Evolutionary conservation across 2,888 invertebrate species (phyloP).

Genomic region (Phyllotreta cruciferae): DNA sequence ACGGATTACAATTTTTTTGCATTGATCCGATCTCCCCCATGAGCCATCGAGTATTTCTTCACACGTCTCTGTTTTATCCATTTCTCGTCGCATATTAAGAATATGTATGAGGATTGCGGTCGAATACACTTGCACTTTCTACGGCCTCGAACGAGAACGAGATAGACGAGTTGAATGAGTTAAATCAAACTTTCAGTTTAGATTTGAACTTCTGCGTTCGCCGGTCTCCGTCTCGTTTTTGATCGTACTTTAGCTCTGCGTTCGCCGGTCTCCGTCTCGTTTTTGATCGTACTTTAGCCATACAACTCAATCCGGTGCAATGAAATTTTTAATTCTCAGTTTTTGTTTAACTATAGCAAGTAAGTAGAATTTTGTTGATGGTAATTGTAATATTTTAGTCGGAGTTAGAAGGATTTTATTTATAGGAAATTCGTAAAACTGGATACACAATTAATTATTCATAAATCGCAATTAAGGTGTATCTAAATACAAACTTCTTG

Average conservation of each 20-base stretch:
- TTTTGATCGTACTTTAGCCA: conserved; percentile 4
- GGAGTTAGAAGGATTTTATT: conserved; percentile 3
- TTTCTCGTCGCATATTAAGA: no score
- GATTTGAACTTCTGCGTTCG: conserved; percentile 23
- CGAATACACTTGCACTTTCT: conserved; percentile 24
- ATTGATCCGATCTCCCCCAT: no score
- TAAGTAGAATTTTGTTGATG: conserved; percentile 13
- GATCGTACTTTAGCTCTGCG: conserved; percentile 11
- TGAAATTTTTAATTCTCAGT: conserved; percentile 23
- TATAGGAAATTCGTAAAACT: neutral
- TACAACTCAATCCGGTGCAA: conserved; percentile 7
- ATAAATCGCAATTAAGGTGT: no score
- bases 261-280: conserved; percentile 13
- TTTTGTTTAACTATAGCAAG: conserved; percentile 16
- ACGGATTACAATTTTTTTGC: no score
- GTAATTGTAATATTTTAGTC: neutral
- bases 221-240: conserved; percentile 4
- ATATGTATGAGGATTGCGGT: neutral
- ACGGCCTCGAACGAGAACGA: conserved; percentile 27
- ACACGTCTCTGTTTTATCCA: no score
- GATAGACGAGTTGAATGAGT: conserved; percentile 7
- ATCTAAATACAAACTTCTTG: no score
- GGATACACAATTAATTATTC: neutral
- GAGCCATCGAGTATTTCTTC: no score
- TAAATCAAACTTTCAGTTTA: conserved; percentile 31